Base-by-base conservation (phyloP, 1,140 invertebrate genomes). In the Nephotettix cincticeps region DNA sequence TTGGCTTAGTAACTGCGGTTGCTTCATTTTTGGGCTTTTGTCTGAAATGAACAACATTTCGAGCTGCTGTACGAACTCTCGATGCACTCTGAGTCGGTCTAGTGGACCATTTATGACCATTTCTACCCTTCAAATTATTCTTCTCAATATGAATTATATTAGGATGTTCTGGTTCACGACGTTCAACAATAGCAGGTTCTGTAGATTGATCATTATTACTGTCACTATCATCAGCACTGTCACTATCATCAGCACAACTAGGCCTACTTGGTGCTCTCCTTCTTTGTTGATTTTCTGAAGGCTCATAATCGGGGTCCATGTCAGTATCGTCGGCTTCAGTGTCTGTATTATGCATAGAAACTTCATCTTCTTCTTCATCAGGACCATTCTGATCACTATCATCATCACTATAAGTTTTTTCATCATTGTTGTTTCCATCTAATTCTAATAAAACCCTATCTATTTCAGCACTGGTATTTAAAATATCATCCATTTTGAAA, bases 11-110 rank as follows among this genome's bases (percentile, higher is more conserved):
- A 23, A 69, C 47, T 58, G 30, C 61, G 58, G 25, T 69, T 14
- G 72, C 72, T n/a, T 73, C 40, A 45, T 43, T 47, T 45, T 23
- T 27, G 27, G 71, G 51, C 21, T 56, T 66, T 28, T 68, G 71
- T 27, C 19, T n/a, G 43, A 30, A 36, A 54, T 45, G 58, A 25
- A 72, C 36, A 36, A 69, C 61, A 64, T 70, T 70, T 47, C 29
- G n/a, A 56, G 30, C 28, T 30, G 19, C n/a, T 30, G 45, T 28
- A n/a, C n/a, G n/a, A n/a, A n/a, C n/a, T 27, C 68, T 14, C 19
- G 9, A 19, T 21, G 25, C 28, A 17, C 45, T 13, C 11, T 19
- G 11, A 17, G n/a, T 28, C 19, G 47, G 47, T 21, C 19, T 69
- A 28, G n/a, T 1, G 36, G 25, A 30, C 68, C 47, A 69, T 27